Conservation (phyloP, 2,888 invertebrate species). For the Aphodius granarius region DNA sequence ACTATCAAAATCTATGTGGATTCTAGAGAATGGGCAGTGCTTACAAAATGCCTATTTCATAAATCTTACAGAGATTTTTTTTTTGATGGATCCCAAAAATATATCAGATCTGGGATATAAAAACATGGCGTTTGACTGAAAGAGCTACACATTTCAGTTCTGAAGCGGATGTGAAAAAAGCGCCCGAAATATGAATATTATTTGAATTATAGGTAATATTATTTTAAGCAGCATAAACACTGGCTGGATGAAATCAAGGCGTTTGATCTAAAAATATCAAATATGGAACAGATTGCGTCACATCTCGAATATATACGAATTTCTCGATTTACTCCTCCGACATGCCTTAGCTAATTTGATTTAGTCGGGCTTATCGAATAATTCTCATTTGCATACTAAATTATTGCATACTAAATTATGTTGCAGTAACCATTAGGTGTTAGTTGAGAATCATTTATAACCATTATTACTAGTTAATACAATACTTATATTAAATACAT, state of each 20-base stretch:
- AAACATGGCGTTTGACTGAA: neutral
- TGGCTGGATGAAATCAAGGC: conserved; percentile 24
- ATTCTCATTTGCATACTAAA: neutral
- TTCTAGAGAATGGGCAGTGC: too few species aligned
- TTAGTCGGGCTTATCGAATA: neutral
- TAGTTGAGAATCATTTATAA: too few species aligned
- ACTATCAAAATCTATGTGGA: too few species aligned
- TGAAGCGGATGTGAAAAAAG: neutral
- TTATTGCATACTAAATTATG: too few species aligned
- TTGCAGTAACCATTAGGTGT: too few species aligned
- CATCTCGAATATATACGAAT: conserved; percentile 19
- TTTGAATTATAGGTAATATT: conserved; percentile 20
- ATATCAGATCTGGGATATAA: neutral
- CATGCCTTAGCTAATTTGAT: neutral
- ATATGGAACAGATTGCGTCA: conserved; percentile 24
- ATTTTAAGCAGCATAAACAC: conserved; percentile 24
- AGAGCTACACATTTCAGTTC: neutral
- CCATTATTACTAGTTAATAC: too few species aligned
- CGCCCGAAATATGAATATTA: neutral
- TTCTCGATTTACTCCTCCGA: conserved; percentile 15
- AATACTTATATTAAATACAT: too few species aligned
- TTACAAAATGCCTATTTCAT: too few species aligned
- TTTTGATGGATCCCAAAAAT: neutral
- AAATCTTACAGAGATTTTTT: too few species aligned
- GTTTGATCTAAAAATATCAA: conserved; percentile 28